Evolutionary conservation across 1,140 invertebrate species (phyloP), one percentile per base, ranked within the genome.

Genomic region (Aphidius ervi): DNA sequence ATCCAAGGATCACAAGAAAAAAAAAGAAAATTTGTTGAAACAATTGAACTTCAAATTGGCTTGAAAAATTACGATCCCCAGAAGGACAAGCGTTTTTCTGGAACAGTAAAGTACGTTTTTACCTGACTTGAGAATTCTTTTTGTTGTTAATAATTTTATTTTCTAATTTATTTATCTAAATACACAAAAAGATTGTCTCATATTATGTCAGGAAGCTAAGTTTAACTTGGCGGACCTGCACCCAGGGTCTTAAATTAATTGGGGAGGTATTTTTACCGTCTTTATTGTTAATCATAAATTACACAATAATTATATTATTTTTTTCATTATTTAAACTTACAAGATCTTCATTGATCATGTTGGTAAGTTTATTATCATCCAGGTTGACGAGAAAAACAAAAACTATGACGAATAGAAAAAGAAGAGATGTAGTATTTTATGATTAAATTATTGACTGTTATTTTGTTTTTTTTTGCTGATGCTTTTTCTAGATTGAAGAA

Each of bases 21-120:
- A 75, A 95, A 95, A 76, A 88, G 96, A 70, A 93, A 94, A 58
- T 99, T 99, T 74, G 81, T 95, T 62, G 97, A 99, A 81, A 97
- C 97, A 1, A 93, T 99, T 45, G 98, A 99, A 82, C 84, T 99
- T n/a, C 98, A 99, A 84, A 97, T 99, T 77, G 95, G 95, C 71
- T 82, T 99, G 81, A 99, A 99, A 88, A 99, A 99, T 82, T 99
- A 99, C 86, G 98, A 99, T 86, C 97, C 98, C 60, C 95, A 98
- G 79, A 99, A 99, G 90, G 98, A 99, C 85, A 99, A 99, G 84
- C 97, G 98, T 98, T 99, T 99, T 90, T 95, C 93, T 75, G 98
- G 98, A 82, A 99, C 98, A 74, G 95, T 99, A 83, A 99, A 97
- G 96, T 99, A 97, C 83, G 93, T 92, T 77, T 66, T 82, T 63